Conservation (phyloP, 2,113 vertebrate species). For the Falco punctatus region DNA sequence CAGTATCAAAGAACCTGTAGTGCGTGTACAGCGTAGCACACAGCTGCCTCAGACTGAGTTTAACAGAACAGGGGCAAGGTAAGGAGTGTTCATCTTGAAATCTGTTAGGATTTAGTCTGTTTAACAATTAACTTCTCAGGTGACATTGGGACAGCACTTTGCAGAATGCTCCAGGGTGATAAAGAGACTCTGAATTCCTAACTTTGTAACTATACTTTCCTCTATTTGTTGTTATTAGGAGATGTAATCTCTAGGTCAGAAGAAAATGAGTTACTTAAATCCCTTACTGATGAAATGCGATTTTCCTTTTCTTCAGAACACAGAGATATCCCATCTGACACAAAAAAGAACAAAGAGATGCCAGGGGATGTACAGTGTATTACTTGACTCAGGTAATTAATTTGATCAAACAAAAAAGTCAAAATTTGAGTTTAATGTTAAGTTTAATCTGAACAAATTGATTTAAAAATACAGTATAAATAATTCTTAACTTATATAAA, state of each 20-base stretch:
- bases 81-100: rapidly evolving
- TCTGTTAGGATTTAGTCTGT: too few relatives aligned
- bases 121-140: not conserved
- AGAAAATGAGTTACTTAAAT: not conserved
- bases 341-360: not conserved
- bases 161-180: not conserved
- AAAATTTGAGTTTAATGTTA: not conserved
- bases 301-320: not conserved
- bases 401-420: not conserved
- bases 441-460: conserved; percentile 75
- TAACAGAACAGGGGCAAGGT: not conserved
- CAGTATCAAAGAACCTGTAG: not conserved
- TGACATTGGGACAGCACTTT: not conserved
- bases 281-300: not conserved
- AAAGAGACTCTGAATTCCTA: too few relatives aligned
- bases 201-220: not conserved
- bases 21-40: rapidly evolving
- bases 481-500: conserved; percentile 78
- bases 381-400: not conserved
- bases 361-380: not conserved
- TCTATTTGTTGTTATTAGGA: not conserved
- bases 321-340: not conserved
- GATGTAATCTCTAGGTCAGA: too few relatives aligned
- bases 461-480: conserved; percentile 81
- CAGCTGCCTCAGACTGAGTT: not conserved